Conservation (phyloP, 2,888 invertebrate species). For the Lucinisca nassula region DNA sequence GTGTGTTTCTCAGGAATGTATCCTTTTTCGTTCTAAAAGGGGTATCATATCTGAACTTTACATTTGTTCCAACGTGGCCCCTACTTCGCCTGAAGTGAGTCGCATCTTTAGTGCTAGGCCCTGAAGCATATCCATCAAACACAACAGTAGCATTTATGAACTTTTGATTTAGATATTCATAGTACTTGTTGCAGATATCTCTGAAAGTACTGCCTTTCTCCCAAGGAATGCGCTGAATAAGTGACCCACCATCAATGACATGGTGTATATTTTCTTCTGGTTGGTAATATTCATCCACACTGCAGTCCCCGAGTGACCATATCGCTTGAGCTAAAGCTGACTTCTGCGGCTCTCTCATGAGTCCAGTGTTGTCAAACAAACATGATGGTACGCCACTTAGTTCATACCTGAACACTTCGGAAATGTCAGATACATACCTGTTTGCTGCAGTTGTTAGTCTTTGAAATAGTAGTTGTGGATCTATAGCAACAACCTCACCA, state of each 20-base stretch:
- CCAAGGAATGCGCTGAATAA: constrained; percentile 23
- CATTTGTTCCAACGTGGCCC: constrained; percentile 15
- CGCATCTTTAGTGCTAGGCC: constrained; percentile 38
- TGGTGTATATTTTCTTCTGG: not conserved
- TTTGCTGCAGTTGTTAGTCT: constrained; percentile 20
- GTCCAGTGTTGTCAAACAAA: constrained; percentile 15
- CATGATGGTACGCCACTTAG: constrained; percentile 25
- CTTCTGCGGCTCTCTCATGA: constrained; percentile 17
- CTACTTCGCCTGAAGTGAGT: constrained; percentile 27
- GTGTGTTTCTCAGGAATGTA: constrained; percentile 32
- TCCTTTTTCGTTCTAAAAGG: constrained; percentile 49
- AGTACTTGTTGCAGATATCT: constrained; percentile 12
- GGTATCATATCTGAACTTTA: constrained; percentile 26
- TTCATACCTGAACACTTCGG: constrained; percentile 2
- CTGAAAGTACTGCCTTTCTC: constrained; percentile 12
- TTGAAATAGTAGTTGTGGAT: constrained; percentile 35
- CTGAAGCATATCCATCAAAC: constrained; percentile 46
- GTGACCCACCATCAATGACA: constrained; percentile 19
- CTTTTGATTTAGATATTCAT: not conserved
- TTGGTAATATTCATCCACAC: not conserved
- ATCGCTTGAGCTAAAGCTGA: constrained; percentile 12
- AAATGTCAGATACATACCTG: not conserved
- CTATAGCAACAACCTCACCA: constrained; percentile 16
- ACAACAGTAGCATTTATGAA: constrained; percentile 23
- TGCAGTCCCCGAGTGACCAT: constrained; percentile 14